Evolutionary conservation across 2,888 invertebrate genomes (phyloP), one percentile per base, ranked within the genome.

Genomic region (Oeneis ivallda): DNA sequence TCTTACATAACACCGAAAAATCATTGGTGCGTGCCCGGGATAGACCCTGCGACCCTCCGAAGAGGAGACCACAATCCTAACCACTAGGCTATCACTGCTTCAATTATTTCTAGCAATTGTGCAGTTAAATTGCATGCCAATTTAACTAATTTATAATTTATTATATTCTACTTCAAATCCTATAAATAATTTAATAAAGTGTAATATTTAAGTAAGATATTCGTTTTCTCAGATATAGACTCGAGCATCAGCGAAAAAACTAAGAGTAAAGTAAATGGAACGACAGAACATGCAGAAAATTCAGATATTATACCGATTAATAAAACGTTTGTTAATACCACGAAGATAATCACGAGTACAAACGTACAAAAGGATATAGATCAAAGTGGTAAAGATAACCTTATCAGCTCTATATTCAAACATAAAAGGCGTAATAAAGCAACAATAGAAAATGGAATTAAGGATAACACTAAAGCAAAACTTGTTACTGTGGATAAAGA

Each of bases 211-310:
- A 37, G 37, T 37, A 37, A 37, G 8, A 13, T 4, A 5, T 54
- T 57, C 39, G 45, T 34, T 54, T 62, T 53, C 19, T 9, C 81
- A 89, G 89, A 89, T 75, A 81, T 89, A 45, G 87, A 89, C 17
- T 86, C 84, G 0, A 86, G 83, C n/a, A 81, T 73, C 39, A 84
- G 78, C 59, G 77, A 79, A 49, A 72, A 47, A 15, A 15, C 61
- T 63, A 58, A 47, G 39, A 41, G 10, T 19, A 56, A 39, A 39
- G 17, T 39, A 19, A 56, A 39, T 56, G 13, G 19, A 17, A 56
- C 56, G 7, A 39, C 10, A 1, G 39, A 39, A 54, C 17, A 3
- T 10, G 39, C 39, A 39, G 37, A 43, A 19, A 65, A 62, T 58
- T 11, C 45, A 45, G 53, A 43, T 56, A 43, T 41, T n/a, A 43